phyloP scores from a whole-genome alignment of 2,888 invertebrate genomes.

The Oscheius sp. region DNA sequence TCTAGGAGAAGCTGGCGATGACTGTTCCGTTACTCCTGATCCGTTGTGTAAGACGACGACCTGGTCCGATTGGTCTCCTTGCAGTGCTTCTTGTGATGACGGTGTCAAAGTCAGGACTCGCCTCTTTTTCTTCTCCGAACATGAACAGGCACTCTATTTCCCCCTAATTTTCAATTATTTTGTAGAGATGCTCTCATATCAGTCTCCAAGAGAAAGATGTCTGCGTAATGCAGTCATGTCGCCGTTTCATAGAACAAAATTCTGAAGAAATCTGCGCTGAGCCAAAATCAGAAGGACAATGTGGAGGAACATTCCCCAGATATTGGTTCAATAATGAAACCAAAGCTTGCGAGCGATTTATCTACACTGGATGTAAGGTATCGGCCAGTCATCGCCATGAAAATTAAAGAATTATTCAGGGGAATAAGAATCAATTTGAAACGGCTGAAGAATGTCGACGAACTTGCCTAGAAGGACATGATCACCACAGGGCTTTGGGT shows the following conservation, averaged over 20 bases:
- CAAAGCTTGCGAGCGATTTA: slow-evolving; percentile 84
- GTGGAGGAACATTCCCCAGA: slow-evolving; percentile 86
- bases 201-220: slow-evolving; percentile 72
- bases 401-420: slow-evolving; percentile 35
- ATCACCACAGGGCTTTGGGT: slow-evolving; percentile 64
- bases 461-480: slow-evolving; percentile 73
- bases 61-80: slow-evolving; percentile 75
- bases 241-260: slow-evolving; percentile 65
- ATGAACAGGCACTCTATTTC: slow-evolving; percentile 52
- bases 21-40: slow-evolving; percentile 70
- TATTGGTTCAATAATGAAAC: slow-evolving; percentile 85
- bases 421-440: slow-evolving; percentile 72
- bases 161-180: not conserved
- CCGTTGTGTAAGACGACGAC: slow-evolving; percentile 72
- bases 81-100: slow-evolving; percentile 76
- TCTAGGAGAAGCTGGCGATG: slow-evolving; percentile 68
- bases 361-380: slow-evolving; percentile 90
- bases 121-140: slow-evolving; percentile 72
- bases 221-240: slow-evolving; percentile 69
- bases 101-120: slow-evolving; percentile 78
- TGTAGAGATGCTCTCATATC: slow-evolving; percentile 52
- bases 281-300: slow-evolving; percentile 84
- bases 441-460: slow-evolving; percentile 74
- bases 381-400: slow-evolving; percentile 75
- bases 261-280: slow-evolving; percentile 84